Base-by-base conservation (phyloP, 2,888 invertebrate species). In the Heliothis peltigera region DNA sequence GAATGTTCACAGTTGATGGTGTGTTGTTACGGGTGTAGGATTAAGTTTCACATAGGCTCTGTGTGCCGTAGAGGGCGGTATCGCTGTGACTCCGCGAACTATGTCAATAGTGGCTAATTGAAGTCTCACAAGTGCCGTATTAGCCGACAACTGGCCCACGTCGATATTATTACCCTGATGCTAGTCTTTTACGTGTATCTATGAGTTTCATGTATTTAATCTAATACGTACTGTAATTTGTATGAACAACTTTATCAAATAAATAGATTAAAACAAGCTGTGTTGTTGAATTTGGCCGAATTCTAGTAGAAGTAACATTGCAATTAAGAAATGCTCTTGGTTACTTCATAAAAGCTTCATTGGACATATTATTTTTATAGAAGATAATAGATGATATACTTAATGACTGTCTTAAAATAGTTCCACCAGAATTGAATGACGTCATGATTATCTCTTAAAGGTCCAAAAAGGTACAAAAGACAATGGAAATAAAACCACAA, bases 101-200 rank as follows among this genome's bases (percentile, higher is more conserved):
- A 87, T 92, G 92, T 88, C 91, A 89, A 85, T 87, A 86, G 83
- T 78, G 77, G 79, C 92, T 94, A 94, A 94, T 93, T 91, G 93
- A 94, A 94, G 88, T 72, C 92, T 69, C 67, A 82, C 84, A 87
- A 92, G 86, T 88, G 88, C 72, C 67, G 89, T 63, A 88, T 92
- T 90, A 91, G 88, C 81, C 64, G 84, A 66, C 77, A 62, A 79
- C 73, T 72, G 73, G 80, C 77, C 77, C 85, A 85, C 82, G 83
- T 81, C 83, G 85, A 86, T 80, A 81, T 82, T 80, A 79, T 77
- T 80, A 74, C 72, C 75, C 75, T 64, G 80, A 82, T 79, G 82
- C 72, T 73, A 74, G 77, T 56, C 67, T 70, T 76, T 72, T 73
- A 73, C 76, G 66, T 68, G 63, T 73, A 82, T 64, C 71, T 80